Base-by-base conservation (phyloP, 2,888 invertebrate species). In the Abrostola tripartita region DNA sequence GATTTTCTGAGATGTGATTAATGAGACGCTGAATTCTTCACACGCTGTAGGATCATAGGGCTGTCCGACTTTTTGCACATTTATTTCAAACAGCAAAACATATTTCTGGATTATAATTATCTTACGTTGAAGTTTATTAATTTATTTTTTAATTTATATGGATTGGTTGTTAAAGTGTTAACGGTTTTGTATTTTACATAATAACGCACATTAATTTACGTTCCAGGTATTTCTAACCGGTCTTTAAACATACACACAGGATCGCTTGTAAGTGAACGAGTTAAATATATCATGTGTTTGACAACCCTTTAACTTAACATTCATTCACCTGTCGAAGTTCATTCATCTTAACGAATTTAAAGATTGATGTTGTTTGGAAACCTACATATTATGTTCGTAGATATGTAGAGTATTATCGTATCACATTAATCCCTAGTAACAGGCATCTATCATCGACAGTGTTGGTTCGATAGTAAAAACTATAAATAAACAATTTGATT, bases 311-410 rank as follows among this genome's bases (percentile, higher is more conserved):
- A 75, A 69, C 54, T 56, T 59, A 68, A 55, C 69, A 79, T 81
- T 81, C 77, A 84, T 82, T 82, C 79, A 78, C 65, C 78, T 83
- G 82, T 77, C 83, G 68, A 62, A 65, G 74, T 78, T 76, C 79
- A 82, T 82, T 83, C 82, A 82, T 85, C 67, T 65, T 71, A 68
- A 72, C 51, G 49, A 76, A 72, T 71, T 68, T 50, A 62, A 76
- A 78, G 76, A 79, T 77, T 74, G 54, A 78, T 80, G 73, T 61
- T 62, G 61, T 67, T 77, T 70, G 35, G 47, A 60, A 53, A 71
- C 41, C 52, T 24, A 58, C 35, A 54, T 57, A 52, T 11, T 52
- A 12, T 42, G 35, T 51, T 42, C n/a, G 51, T 40, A 52, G 36
- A 67, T 67, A 54, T 6, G 51, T 61, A 49, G 14, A 10, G 61